Evolutionary conservation across 2,888 invertebrate genomes (phyloP).

Genomic region (Caradrina clavipalpis): DNA sequence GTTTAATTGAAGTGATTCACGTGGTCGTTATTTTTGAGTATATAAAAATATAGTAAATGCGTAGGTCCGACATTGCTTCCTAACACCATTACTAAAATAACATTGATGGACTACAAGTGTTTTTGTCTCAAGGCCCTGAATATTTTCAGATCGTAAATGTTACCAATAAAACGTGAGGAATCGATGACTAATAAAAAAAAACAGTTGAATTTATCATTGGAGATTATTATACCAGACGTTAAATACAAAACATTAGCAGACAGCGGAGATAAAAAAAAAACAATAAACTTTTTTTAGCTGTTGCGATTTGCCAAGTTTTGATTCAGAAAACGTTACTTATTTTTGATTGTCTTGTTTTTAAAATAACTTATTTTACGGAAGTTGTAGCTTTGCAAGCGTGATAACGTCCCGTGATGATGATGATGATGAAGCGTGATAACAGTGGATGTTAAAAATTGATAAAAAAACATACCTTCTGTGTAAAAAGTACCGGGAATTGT

Average conservation of each 20-base stretch:
- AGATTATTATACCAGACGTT: slow-evolving; percentile 36
- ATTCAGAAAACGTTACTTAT: slow-evolving; percentile 12
- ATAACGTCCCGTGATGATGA: too few species aligned
- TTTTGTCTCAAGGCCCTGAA: slow-evolving; percentile 68
- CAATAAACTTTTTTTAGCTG: slow-evolving; percentile 41
- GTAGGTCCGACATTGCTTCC: slow-evolving; percentile 48
- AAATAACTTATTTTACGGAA: not conserved
- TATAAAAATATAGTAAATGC: slow-evolving; percentile 53
- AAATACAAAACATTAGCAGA: slow-evolving; percentile 27
- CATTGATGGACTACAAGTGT: slow-evolving; percentile 66
- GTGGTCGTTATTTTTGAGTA: slow-evolving; percentile 37
- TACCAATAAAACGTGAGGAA: slow-evolving; percentile 57
- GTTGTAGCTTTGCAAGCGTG: not conserved
- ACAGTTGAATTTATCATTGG: slow-evolving; percentile 63
- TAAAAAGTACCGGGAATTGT: too few species aligned
- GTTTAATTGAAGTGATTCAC: slow-evolving; percentile 26
- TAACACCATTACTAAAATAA: slow-evolving; percentile 62
- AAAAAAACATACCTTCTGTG: too few species aligned
- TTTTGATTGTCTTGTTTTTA: slow-evolving; percentile 3
- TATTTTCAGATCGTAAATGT: slow-evolving; percentile 66
- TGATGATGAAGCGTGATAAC: too few species aligned
- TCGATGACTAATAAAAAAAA: slow-evolving; percentile 65
- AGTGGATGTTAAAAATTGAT: too few species aligned
- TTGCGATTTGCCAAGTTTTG: slow-evolving; percentile 33
- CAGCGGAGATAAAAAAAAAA: slow-evolving; percentile 30